Percentiles rank a stretch among this genome's conserved stretches.
phyloP scores from a whole-genome alignment of 2,888 invertebrate species.

The Eupithecia exiguata region DNA sequence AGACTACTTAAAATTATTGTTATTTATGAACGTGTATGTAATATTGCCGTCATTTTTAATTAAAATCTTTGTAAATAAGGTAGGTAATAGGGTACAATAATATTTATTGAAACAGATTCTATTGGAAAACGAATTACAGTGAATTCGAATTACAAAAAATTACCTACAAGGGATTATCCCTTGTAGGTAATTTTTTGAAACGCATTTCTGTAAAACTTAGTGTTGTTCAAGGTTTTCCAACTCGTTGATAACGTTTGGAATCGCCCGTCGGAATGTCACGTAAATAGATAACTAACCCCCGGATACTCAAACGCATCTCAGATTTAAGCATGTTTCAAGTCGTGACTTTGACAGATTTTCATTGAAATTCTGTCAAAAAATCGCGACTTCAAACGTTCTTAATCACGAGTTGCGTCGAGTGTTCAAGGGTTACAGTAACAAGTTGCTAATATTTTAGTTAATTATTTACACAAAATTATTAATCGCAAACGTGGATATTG shows the following conservation, averaged over 20 bases:
- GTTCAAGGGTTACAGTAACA: no score
- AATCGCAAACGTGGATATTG: constrained; percentile 55
- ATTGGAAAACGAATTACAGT: neutral
- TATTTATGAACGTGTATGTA: neutral
- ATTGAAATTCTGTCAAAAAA: no score
- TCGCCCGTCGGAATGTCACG: neutral
- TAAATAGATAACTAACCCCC: no score
- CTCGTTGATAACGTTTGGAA: neutral
- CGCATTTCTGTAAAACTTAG: neutral
- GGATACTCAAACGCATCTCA: no score
- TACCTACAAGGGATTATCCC: neutral
- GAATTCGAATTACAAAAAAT: no score
- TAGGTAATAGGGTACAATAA: constrained; percentile 3
- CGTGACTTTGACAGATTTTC: no score
- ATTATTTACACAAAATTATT: constrained; percentile 68
- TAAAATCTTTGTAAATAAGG: constrained; percentile 7
- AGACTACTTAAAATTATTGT: constrained; percentile 11
- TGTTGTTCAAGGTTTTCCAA: neutral
- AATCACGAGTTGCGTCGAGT: no score
- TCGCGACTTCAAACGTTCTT: no score
- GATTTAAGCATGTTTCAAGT: no score
- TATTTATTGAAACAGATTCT: neutral
- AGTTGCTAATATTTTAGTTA: constrained; percentile 17
- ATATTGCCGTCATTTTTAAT: constrained; percentile 3
- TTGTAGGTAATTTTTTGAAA: neutral